Conservation (phyloP, 1,140 invertebrate species). For the Achatina immaculata region DNA sequence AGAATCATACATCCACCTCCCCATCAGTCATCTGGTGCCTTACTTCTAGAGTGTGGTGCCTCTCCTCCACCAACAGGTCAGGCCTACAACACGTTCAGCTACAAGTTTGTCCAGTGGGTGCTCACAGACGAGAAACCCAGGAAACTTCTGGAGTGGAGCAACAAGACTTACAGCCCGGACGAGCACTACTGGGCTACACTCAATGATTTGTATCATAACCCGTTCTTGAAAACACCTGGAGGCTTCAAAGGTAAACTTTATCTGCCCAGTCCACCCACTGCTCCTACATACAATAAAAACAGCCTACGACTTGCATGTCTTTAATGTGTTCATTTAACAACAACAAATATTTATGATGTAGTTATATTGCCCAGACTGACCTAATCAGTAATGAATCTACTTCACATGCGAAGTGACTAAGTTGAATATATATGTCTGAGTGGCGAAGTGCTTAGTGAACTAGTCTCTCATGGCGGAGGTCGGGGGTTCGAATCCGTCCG, state of each 20-base stretch:
- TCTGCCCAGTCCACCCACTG: neutral
- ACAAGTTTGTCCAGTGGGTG: slow-evolving; percentile 55
- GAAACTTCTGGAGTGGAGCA: slow-evolving; percentile 56
- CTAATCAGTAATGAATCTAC: no score
- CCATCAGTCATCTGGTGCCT: no score
- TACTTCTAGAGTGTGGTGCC: no score
- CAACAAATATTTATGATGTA: neutral
- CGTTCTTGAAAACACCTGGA: slow-evolving; percentile 51
- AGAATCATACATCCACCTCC: no score
- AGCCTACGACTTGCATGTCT: neutral
- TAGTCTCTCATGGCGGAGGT: no score
- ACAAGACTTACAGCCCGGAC: slow-evolving; percentile 58
- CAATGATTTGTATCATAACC: slow-evolving; percentile 51
- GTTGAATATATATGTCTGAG: no score
- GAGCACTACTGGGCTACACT: slow-evolving; percentile 64
- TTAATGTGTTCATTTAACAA: neutral
- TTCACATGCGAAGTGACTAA: no score
- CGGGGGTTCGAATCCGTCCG: no score
- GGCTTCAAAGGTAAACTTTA: slow-evolving; percentile 49
- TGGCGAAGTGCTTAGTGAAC: no score
- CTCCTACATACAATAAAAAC: neutral
- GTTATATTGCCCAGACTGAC: no score
- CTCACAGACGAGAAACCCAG: slow-evolving; percentile 48
- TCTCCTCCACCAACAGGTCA: no score
- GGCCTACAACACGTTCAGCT: slow-evolving; percentile 58